Conservation (phyloP, 2,888 invertebrate species). For the Coelogynopora nodosa region DNA sequence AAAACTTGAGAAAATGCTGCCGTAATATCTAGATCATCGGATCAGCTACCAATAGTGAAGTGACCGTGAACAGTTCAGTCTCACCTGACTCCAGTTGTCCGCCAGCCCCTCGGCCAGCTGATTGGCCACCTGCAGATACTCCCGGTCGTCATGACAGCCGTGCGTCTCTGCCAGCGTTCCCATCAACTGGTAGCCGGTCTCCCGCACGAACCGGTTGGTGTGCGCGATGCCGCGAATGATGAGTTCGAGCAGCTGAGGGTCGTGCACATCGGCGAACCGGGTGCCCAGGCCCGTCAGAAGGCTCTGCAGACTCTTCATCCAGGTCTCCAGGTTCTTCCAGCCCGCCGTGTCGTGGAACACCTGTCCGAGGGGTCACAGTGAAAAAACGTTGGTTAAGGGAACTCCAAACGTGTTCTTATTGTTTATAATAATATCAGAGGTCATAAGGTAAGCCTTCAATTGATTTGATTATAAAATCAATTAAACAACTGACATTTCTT, state of each 20-base stretch:
- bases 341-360: constrained; percentile 64
- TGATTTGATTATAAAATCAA: no score
- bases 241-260: constrained; percentile 63
- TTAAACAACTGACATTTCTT: background rate
- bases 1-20: no score
- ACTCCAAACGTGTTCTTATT: no score
- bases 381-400: no score
- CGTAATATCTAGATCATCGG: no score
- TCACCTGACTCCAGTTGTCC: constrained; percentile 65
- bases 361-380: no score
- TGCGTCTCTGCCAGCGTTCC: constrained; percentile 48
- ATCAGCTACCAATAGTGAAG: constrained; percentile 60
- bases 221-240: constrained; percentile 63
- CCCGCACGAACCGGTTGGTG: constrained; percentile 65
- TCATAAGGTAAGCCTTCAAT: no score
- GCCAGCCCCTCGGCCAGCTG: constrained; percentile 63
- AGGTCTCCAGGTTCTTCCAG: constrained; percentile 65
- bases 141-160: background rate
- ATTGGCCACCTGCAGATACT: constrained; percentile 58
- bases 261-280: constrained; percentile 48
- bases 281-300: constrained; percentile 61
- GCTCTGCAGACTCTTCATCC: constrained; percentile 64
- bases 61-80: constrained; percentile 65
- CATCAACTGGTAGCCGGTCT: constrained; percentile 64
- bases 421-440: no score